Conservation (phyloP, 2,888 invertebrate genomes). For the Sthenelais limicola region DNA sequence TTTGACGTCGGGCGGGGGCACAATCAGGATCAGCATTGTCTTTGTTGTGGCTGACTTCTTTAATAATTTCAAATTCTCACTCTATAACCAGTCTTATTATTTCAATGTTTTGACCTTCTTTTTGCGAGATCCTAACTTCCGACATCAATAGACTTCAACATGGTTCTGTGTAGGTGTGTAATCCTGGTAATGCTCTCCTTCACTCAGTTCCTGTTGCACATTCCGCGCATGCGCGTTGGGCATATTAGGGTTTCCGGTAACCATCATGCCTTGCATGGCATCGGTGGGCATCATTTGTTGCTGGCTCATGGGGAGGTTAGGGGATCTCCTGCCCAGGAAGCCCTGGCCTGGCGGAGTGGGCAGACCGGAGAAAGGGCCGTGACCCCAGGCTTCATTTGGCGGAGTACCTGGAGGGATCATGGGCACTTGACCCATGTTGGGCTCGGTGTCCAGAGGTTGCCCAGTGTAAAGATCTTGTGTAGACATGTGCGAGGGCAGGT, state of each 20-base stretch:
- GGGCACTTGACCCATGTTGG: conserved; percentile 63
- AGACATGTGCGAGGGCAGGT: conserved; percentile 42
- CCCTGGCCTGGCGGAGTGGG: conserved; percentile 47
- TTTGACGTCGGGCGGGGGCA: no score
- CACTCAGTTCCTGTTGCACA: conserved; percentile 1
- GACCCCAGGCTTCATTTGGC: conserved; percentile 57
- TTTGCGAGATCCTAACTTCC: no score
- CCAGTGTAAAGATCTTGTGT: conserved; percentile 60
- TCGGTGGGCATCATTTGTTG: conserved; percentile 62
- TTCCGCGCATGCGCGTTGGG: conserved; percentile 22
- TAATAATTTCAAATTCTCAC: no score
- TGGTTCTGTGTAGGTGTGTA: conserved; percentile 19
- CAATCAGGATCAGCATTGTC: no score
- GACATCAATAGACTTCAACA: conserved; percentile 25
- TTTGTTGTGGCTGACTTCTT: no score
- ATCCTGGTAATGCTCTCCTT: background rate
- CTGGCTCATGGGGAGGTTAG: conserved; percentile 58
- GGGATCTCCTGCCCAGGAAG: conserved; percentile 63
- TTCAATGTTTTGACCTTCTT: no score
- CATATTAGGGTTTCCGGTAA: conserved; percentile 8
- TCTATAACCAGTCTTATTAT: no score
- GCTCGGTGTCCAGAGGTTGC: conserved; percentile 65
- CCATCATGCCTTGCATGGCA: conserved; percentile 42
- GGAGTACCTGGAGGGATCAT: conserved; percentile 65
- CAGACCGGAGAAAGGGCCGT: background rate